phyloP scores from a whole-genome alignment of 2,888 invertebrate genomes.

The Malacosoma neustria region DNA sequence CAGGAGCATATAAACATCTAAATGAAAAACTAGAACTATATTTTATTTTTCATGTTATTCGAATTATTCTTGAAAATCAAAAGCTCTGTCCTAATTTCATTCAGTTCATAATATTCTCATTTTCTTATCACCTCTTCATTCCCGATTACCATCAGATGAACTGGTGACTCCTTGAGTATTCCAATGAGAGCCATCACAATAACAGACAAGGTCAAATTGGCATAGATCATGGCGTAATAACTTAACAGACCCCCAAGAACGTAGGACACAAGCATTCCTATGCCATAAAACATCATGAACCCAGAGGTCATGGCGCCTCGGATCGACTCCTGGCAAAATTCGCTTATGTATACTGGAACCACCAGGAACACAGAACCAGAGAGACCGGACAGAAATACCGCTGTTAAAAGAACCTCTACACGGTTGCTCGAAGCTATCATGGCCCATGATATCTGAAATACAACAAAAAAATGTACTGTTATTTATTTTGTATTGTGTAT shows the following conservation, averaged over 20 bases:
- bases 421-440: slow-evolving; percentile 18
- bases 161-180: slow-evolving; percentile 30
- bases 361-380: slow-evolving; percentile 25
- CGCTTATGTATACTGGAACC: slow-evolving; percentile 27
- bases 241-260: slow-evolving; percentile 27
- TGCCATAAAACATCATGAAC: slow-evolving; percentile 25
- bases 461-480: not conserved
- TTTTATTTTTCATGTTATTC: no score
- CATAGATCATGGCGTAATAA: slow-evolving; percentile 28
- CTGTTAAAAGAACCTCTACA: slow-evolving; percentile 27
- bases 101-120: no score
- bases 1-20: no score
- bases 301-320: slow-evolving; percentile 33
- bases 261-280: slow-evolving; percentile 34
- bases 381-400: slow-evolving; percentile 31
- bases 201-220: slow-evolving; percentile 19
- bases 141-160: slow-evolving; percentile 28
- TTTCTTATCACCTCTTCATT: slow-evolving; percentile 29
- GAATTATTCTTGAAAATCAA: no score
- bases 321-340: slow-evolving; percentile 35
- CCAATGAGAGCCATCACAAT: slow-evolving; percentile 17
- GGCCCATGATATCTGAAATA: slow-evolving; percentile 26
- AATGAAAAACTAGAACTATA: no score
- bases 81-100: no score
- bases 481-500: not conserved